A percentile compares a stretch with the other conserved stretches of the same genome.
phyloP scores from a whole-genome alignment of 2,113 vertebrate species.

The Notothenia rossii region DNA sequence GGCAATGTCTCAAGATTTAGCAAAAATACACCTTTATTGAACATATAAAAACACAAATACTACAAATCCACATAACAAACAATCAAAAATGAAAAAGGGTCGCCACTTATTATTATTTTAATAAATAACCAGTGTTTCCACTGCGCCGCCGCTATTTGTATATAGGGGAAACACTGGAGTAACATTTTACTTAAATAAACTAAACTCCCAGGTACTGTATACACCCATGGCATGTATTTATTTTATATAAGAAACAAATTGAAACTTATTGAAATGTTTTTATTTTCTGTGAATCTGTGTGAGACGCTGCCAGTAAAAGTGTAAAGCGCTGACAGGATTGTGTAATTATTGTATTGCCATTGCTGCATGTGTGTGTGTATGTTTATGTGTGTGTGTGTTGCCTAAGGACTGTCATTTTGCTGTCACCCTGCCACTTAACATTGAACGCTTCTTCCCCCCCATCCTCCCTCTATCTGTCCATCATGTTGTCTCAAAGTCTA shows the following conservation, averaged over 20 bases:
- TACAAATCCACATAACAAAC: too few species aligned
- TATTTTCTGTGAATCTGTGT: neutral
- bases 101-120: too few species aligned
- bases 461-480: conserved; percentile 57
- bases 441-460: conserved; percentile 31
- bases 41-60: too few species aligned
- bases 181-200: too few species aligned
- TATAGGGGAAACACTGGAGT: too few species aligned
- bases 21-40: too few species aligned
- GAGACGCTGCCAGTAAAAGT: conserved; percentile 4
- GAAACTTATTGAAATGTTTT: neutral
- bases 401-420: conserved; percentile 64
- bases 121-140: too few species aligned
- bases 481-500: conserved; percentile 66
- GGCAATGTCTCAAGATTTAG: too few species aligned
- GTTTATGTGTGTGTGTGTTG: conserved; percentile 37
- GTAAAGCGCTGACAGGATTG: conserved; percentile 16
- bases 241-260: neutral
- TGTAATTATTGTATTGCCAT: conserved; percentile 61
- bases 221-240: neutral
- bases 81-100: too few species aligned
- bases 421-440: conserved; percentile 71
- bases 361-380: conserved; percentile 17
- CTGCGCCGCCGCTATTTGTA: too few species aligned
- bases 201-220: too few species aligned